Percentiles rank a stretch among this genome's conserved stretches.
phyloP scores from a whole-genome alignment of 2,113 vertebrate species.

The Deroptyus accipitrinus region DNA sequence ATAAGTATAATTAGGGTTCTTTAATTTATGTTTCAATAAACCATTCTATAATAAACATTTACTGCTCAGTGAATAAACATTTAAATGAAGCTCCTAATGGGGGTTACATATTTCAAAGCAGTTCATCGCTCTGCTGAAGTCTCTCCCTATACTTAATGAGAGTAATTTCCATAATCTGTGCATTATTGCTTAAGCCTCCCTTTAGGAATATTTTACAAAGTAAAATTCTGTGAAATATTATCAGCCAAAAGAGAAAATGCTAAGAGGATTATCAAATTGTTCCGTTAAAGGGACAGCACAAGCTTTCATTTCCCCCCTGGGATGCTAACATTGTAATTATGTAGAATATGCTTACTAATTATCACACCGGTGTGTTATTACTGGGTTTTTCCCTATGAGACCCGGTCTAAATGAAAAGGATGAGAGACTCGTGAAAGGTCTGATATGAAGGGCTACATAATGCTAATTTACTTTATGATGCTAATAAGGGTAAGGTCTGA shows the following conservation, averaged over 20 bases:
- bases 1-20: conserved; percentile 75
- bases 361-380: conserved; percentile 24
- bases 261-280: conserved; percentile 77
- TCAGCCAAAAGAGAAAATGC: conserved; percentile 69
- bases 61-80: conserved; percentile 82
- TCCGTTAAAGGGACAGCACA: conserved; percentile 71
- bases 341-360: conserved; percentile 60
- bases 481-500: not conserved
- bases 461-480: conserved; percentile 22
- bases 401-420: conserved; percentile 50
- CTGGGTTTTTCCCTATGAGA: conserved; percentile 14
- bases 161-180: conserved; percentile 88
- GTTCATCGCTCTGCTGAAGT: conserved; percentile 76
- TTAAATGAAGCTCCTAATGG: conserved; percentile 81
- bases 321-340: conserved; percentile 62
- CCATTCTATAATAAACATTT: conserved; percentile 77
- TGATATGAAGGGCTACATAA: conserved; percentile 29
- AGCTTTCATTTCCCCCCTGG: conserved; percentile 66
- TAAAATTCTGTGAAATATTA: conserved; percentile 75
- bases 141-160: conserved; percentile 83
- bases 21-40: conserved; percentile 84
- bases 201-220: conserved; percentile 85
- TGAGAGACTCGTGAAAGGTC: conserved; percentile 34
- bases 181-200: conserved; percentile 84
- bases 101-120: conserved; percentile 79